These are phyloP conservation scores for Phanerotoma sp. DNA, from an alignment of 2,888 invertebrate genomes.

Conservation along the genomic window DNA sequence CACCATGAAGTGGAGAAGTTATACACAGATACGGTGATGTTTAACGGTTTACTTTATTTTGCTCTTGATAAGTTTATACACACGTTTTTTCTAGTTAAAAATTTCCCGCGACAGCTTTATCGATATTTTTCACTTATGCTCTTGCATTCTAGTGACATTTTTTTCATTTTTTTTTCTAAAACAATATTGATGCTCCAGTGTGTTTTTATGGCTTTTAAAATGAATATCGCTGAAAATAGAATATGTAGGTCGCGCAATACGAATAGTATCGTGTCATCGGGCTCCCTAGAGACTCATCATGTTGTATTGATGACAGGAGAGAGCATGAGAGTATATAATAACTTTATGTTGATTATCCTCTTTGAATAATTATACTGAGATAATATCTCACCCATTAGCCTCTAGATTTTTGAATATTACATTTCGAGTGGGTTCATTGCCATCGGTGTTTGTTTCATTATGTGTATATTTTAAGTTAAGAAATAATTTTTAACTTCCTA, in stretches of 20 bases:
- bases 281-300: slow-evolving; percentile 5
- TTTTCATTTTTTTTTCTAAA: background rate
- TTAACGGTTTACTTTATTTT: background rate
- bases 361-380: background rate
- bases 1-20: too few relatives aligned
- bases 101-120: background rate
- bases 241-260: slow-evolving; percentile 2
- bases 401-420: too few relatives aligned
- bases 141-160: background rate
- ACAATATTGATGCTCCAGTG: background rate
- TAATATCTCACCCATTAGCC: background rate
- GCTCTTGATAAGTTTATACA: background rate
- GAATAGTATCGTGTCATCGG: slow-evolving; percentile 2
- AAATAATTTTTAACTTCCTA: too few relatives aligned
- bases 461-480: too few relatives aligned
- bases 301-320: slow-evolving; percentile 1
- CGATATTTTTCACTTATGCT: background rate
- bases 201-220: slow-evolving; percentile 5
- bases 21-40: background rate
- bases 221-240: slow-evolving; percentile 3
- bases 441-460: too few relatives aligned
- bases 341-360: background rate
- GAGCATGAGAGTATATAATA: background rate
- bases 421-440: too few relatives aligned
- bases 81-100: too few relatives aligned